Conservation (phyloP, 2,797 vertebrate genomes). For the Rhadinocentrus ornatus region DNA sequence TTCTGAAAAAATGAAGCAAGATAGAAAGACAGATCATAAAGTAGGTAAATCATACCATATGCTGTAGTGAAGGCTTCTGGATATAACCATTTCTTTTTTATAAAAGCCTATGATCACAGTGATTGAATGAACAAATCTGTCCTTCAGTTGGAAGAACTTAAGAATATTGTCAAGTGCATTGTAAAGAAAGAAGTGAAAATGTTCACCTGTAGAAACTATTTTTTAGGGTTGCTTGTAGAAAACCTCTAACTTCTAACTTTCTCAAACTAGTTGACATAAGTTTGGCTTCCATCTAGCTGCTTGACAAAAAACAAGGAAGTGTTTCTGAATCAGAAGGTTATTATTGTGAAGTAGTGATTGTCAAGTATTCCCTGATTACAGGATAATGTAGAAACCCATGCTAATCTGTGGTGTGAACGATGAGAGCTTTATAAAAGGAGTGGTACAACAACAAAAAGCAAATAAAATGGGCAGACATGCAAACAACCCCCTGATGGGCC, state of each 20-base stretch:
- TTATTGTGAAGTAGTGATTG: slow-evolving; percentile 17
- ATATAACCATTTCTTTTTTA: slow-evolving; percentile 25
- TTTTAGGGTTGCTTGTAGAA: slow-evolving; percentile 5
- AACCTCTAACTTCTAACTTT: background rate
- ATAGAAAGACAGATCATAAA: slow-evolving; percentile 35
- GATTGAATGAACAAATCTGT: slow-evolving; percentile 28
- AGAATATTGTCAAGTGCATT: slow-evolving; percentile 22
- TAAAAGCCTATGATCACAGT: slow-evolving; percentile 19
- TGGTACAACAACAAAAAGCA: slow-evolving; percentile 51
- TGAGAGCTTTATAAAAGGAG: slow-evolving; percentile 44
- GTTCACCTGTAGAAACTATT: slow-evolving; percentile 4
- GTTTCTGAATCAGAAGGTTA: slow-evolving; percentile 18
- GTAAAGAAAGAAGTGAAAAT: slow-evolving; percentile 11
- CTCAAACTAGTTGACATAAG: slow-evolving; percentile 13
- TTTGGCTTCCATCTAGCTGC: background rate
- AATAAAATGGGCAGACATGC: slow-evolving; percentile 47
- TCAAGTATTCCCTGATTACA: slow-evolving; percentile 7
- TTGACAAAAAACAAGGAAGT: slow-evolving; percentile 14
- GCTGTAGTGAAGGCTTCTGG: slow-evolving; percentile 22
- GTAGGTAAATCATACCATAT: slow-evolving; percentile 38
- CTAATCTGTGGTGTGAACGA: slow-evolving; percentile 37
- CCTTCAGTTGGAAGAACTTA: slow-evolving; percentile 21
- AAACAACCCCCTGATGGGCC: slow-evolving; percentile 77
- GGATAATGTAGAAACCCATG: slow-evolving; percentile 36
- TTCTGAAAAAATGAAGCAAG: slow-evolving; percentile 30